Evolutionary conservation across 2,888 invertebrate genomes (phyloP).

Genomic region (Psylliodes chrysocephalus): DNA sequence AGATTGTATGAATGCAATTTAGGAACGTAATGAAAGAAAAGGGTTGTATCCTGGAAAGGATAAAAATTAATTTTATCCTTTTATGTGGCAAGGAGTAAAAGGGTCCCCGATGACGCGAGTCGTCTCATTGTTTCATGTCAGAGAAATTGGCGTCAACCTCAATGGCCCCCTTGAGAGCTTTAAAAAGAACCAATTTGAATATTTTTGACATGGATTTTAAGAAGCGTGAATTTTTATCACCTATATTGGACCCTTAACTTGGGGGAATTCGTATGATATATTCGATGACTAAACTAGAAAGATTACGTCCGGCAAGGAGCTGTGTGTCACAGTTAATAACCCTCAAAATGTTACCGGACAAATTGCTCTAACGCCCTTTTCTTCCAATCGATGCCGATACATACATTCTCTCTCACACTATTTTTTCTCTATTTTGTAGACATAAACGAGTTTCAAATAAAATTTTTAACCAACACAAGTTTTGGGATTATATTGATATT

Average conservation of each 20-base stretch:
- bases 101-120: conserved; percentile 56
- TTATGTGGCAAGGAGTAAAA: conserved; percentile 55
- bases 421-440: too few relatives aligned
- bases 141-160: conserved; percentile 68
- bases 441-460: too few relatives aligned
- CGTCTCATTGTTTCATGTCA: conserved; percentile 65
- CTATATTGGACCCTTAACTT: conserved; percentile 61
- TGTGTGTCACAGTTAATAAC: conserved; percentile 40
- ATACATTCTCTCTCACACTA: neutral
- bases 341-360: conserved; percentile 41
- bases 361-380: conserved; percentile 35
- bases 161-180: conserved; percentile 63
- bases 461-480: too few relatives aligned
- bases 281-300: conserved; percentile 52
- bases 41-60: conserved; percentile 49
- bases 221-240: conserved; percentile 66
- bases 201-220: conserved; percentile 69
- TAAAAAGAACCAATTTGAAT: conserved; percentile 68
- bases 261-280: conserved; percentile 51
- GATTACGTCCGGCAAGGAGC: conserved; percentile 44
- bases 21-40: conserved; percentile 37
- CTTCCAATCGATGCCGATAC: conserved; percentile 15
- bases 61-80: conserved; percentile 58
- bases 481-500: too few relatives aligned
- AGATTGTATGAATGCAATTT: conserved; percentile 27